Evolutionary conservation across 2,888 invertebrate species (phyloP).

Genomic region (Pteria penguin): DNA sequence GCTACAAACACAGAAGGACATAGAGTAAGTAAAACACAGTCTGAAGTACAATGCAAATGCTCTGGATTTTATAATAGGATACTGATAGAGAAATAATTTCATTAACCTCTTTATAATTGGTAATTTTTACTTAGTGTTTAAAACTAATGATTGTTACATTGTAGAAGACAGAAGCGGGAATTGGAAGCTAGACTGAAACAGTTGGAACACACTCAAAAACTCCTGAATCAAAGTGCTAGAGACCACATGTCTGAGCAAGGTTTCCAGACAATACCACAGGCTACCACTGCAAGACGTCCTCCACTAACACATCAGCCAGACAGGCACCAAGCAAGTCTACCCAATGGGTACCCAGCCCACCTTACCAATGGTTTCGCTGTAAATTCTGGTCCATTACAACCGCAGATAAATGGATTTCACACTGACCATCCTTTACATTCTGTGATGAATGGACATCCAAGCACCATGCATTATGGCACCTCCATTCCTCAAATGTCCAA

Average conservation of each 20-base stretch:
- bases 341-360: neutral
- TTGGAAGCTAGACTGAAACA: slow-evolving; percentile 62
- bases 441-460: neutral
- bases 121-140: too few species aligned
- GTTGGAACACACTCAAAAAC: slow-evolving; percentile 54
- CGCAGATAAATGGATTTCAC: too few species aligned
- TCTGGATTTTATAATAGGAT: too few species aligned
- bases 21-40: slow-evolving; percentile 33
- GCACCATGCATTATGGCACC: neutral
- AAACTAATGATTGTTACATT: too few species aligned
- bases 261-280: neutral
- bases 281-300: neutral
- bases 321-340: neutral
- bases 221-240: neutral
- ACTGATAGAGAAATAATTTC: too few species aligned
- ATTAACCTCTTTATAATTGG: too few species aligned
- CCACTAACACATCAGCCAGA: neutral
- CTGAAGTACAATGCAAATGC: neutral
- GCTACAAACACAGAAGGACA: slow-evolving; percentile 33
- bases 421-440: neutral
- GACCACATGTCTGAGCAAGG: slow-evolving; percentile 9
- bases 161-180: slow-evolving; percentile 62
- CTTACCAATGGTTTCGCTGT: neutral
- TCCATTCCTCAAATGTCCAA: neutral
- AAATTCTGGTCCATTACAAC: neutral